phyloP scores from a whole-genome alignment of 2,113 vertebrate genomes.

The Rissa tridactyla region DNA sequence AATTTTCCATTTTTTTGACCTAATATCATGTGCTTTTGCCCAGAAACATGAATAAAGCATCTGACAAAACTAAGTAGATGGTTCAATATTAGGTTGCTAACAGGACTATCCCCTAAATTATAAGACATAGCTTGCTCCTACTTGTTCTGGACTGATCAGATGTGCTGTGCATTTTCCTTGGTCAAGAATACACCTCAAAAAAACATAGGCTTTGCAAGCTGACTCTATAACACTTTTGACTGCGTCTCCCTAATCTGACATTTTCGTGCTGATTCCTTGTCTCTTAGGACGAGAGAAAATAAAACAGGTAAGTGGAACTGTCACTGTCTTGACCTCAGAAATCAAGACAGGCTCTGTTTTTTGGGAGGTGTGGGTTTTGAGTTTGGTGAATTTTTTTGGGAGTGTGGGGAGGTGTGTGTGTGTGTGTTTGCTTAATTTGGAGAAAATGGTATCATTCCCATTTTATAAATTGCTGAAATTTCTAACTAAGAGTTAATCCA shows the following conservation, averaged over 20 bases:
- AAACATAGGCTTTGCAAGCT: rapidly evolving
- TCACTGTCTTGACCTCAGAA: not conserved
- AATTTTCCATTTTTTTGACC: not conserved
- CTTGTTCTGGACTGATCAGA: not conserved
- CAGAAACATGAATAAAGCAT: not conserved
- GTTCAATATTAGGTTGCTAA: not conserved
- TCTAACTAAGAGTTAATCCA: not conserved
- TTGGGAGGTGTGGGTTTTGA: not conserved
- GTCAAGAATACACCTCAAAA: not conserved
- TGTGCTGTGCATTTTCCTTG: not conserved
- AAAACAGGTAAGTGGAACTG: not conserved
- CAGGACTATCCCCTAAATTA: not conserved
- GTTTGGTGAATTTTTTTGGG: not conserved
- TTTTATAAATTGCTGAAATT: not conserved
- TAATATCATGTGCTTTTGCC: not conserved
- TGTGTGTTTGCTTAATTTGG: not conserved
- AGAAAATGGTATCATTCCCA: rapidly evolving
- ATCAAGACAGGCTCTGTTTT: not conserved
- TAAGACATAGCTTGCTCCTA: not conserved
- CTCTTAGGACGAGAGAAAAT: not conserved
- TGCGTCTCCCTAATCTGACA: not conserved
- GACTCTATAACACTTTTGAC: not conserved
- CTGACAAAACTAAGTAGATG: too few species aligned
- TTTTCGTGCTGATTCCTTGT: not conserved
- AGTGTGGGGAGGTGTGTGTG: too few species aligned